Percentiles rank a stretch among this genome's conserved stretches.
phyloP scores from a whole-genome alignment of 1,140 invertebrate genomes.

The Formica exsecta region DNA sequence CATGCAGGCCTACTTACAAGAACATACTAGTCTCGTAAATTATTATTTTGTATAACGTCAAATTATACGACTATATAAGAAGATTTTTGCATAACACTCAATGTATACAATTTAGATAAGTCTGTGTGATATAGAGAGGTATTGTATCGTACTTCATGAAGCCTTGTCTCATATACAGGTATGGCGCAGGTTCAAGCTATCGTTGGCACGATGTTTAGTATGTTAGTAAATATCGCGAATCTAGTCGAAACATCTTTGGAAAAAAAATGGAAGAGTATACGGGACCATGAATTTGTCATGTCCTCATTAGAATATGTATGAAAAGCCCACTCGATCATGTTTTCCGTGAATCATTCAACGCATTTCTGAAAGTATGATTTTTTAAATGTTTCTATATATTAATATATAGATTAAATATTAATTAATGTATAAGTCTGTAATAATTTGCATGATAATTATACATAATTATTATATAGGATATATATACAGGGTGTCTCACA shows the following conservation, averaged over 20 bases:
- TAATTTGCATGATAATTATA: not conserved
- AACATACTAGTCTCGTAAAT: slow-evolving; percentile 83
- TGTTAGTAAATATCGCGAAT: slow-evolving; percentile 78
- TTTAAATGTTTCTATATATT: not conserved
- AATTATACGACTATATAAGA: slow-evolving; percentile 53
- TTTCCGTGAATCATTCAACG: slow-evolving; percentile 64
- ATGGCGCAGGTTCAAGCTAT: slow-evolving; percentile 68
- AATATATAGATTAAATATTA: not conserved
- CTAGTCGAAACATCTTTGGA: slow-evolving; percentile 81
- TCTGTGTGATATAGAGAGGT: slow-evolving; percentile 82
- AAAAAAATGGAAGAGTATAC: slow-evolving; percentile 69
- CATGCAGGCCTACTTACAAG: slow-evolving; percentile 81
- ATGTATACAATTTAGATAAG: slow-evolving; percentile 79
- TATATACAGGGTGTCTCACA: not conserved
- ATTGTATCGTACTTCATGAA: slow-evolving; percentile 66
- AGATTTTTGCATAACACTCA: slow-evolving; percentile 82
- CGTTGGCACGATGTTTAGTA: slow-evolving; percentile 73
- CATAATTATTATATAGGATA: not conserved
- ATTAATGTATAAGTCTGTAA: not conserved
- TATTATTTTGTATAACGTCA: slow-evolving; percentile 82
- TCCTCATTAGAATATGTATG: slow-evolving; percentile 62
- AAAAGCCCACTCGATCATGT: slow-evolving; percentile 68
- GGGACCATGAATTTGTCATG: slow-evolving; percentile 84
- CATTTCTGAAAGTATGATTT: not conserved
- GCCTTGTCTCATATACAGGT: slow-evolving; percentile 70